Evolutionary conservation across 2,113 vertebrate species (phyloP).

Genomic region (Telmatochromis sp.): DNA sequence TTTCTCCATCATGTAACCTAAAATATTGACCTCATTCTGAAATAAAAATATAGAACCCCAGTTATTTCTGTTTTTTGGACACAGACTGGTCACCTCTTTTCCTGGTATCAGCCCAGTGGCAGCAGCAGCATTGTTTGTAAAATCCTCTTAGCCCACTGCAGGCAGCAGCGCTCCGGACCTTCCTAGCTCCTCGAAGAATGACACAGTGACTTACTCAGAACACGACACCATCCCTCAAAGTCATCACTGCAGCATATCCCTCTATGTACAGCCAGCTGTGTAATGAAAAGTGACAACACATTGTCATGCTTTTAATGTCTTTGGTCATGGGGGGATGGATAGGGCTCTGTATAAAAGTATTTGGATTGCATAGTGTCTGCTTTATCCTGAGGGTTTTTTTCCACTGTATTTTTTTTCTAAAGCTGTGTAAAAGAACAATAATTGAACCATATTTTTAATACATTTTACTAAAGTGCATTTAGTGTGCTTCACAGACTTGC

Average conservation of each 20-base stretch:
- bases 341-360: not conserved
- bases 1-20: not conserved
- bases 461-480: not conserved
- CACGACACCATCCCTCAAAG: constrained; percentile 54
- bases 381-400: fast-evolving
- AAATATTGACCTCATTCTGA: not conserved
- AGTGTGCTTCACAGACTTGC: not conserved
- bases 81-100: constrained; percentile 7
- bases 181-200: constrained; percentile 19
- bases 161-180: constrained; percentile 2
- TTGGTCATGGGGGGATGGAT: constrained; percentile 39
- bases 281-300: constrained; percentile 65
- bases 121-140: constrained; percentile 23
- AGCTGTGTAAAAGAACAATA: not conserved
- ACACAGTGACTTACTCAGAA: constrained; percentile 47
- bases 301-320: constrained; percentile 54
- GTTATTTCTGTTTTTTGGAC: not conserved
- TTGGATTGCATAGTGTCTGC: not conserved
- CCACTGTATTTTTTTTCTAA: not conserved
- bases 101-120: not conserved
- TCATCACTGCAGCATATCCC: constrained; percentile 28
- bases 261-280: constrained; percentile 47
- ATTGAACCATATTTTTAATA: not conserved
- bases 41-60: not conserved
- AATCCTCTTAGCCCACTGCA: constrained; percentile 40